Conservation (phyloP, 2,888 invertebrate genomes). For the Lasioglossum leucozonium region DNA sequence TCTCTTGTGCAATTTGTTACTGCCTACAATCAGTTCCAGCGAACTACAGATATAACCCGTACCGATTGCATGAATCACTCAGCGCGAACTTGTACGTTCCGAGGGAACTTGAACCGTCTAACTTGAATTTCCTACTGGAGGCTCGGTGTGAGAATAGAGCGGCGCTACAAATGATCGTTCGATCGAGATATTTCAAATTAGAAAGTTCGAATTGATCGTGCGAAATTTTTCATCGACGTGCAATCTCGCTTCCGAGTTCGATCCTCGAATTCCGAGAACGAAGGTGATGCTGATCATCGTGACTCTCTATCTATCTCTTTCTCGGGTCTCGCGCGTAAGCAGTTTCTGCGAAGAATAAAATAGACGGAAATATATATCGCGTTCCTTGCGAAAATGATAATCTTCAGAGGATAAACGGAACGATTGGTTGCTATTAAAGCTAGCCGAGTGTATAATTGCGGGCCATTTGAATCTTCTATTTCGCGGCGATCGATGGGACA, state of each 20-base stretch:
- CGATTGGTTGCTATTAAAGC: not conserved
- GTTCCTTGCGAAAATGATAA: conserved; percentile 1
- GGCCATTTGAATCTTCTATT: not conserved
- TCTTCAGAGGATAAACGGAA: not conserved
- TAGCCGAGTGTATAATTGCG: not conserved
- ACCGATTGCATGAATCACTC: not conserved
- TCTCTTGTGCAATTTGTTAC: not conserved
- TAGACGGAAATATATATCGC: conserved; percentile 14
- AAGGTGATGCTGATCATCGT: conserved; percentile 14
- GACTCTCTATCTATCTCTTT: conserved; percentile 23
- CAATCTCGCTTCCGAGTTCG: not conserved
- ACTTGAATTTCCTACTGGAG: not conserved
- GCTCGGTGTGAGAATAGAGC: not conserved
- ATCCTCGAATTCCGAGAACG: not conserved
- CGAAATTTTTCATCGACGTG: not conserved
- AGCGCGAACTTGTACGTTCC: not conserved
- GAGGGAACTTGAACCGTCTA: not conserved
- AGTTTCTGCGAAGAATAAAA: not conserved
- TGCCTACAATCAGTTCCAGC: not conserved
- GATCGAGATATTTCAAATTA: not conserved
- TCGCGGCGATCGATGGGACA: not conserved
- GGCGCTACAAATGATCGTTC: not conserved
- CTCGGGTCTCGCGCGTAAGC: not conserved
- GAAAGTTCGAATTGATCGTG: not conserved
- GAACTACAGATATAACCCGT: not conserved